These are phyloP conservation scores for Chascanopsetta lugubris DNA, from an alignment of 2,113 vertebrate genomes.

Conservation along the genomic window DNA sequence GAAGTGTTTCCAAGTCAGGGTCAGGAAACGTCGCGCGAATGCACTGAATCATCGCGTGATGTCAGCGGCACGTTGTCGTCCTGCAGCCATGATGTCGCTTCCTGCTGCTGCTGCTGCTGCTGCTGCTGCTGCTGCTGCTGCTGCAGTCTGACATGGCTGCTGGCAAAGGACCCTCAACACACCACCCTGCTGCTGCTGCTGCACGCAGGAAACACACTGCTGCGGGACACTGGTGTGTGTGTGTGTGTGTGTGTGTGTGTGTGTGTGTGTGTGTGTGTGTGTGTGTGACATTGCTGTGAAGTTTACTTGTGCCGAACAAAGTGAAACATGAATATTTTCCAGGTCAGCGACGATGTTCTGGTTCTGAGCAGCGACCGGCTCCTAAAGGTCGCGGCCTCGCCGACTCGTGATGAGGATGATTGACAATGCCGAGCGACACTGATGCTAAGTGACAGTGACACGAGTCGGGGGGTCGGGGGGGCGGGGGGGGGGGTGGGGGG, in stretches of 20 bases:
- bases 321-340: constrained; percentile 31
- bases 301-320: constrained; percentile 37
- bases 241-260: constrained; percentile 5
- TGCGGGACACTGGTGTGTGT: neutral
- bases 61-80: constrained; percentile 36
- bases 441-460: constrained; percentile 16
- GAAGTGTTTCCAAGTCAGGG: no score
- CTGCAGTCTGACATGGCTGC: constrained; percentile 38
- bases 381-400: constrained; percentile 25
- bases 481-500: no score
- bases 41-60: constrained; percentile 34
- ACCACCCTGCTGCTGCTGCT: no score
- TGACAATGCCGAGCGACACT: constrained; percentile 20
- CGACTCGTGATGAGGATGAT: constrained; percentile 29
- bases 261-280: constrained; percentile 1
- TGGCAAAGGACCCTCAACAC: constrained; percentile 39
- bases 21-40: no score
- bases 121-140: no score
- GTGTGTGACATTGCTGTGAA: constrained; percentile 53
- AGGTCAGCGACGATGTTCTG: constrained; percentile 49
- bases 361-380: constrained; percentile 14
- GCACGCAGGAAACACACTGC: no score
- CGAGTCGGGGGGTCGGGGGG: constrained; percentile 28
- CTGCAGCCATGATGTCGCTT: constrained; percentile 34
- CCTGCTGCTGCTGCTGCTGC: constrained; percentile 24